Conservation (phyloP, 2,888 invertebrate genomes). For the Itoplectis maculator region DNA sequence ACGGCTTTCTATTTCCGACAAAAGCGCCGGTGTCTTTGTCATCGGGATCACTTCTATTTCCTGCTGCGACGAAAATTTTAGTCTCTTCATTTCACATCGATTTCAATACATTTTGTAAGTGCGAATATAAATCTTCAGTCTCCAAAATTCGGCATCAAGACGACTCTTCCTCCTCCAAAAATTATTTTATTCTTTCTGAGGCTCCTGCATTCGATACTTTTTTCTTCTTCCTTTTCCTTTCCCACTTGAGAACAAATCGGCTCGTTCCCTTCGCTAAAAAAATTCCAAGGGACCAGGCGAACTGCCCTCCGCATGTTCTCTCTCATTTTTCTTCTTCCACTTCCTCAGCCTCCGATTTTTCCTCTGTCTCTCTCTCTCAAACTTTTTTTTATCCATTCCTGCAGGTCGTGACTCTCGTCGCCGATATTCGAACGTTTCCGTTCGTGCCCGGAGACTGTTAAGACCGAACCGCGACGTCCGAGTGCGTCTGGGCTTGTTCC, state of each 20-base stretch:
- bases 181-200: slow-evolving; percentile 13
- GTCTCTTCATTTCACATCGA: neutral
- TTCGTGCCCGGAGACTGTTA: slow-evolving; percentile 64
- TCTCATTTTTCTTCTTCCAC: slow-evolving; percentile 22
- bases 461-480: slow-evolving; percentile 56
- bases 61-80: neutral
- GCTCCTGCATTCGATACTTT: neutral
- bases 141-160: neutral
- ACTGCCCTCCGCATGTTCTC: neutral
- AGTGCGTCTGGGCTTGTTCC: slow-evolving; percentile 46
- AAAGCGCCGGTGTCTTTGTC: neutral
- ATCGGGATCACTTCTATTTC: slow-evolving; percentile 15
- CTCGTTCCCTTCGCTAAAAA: slow-evolving; percentile 30
- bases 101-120: too few species aligned
- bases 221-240: slow-evolving; percentile 8
- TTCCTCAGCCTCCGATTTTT: slow-evolving; percentile 5
- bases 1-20: neutral
- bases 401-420: slow-evolving; percentile 16
- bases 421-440: slow-evolving; percentile 55
- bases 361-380: neutral
- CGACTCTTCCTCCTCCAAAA: neutral
- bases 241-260: slow-evolving; percentile 43
- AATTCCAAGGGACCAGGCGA: neutral
- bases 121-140: too few species aligned
- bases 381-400: neutral